Percentiles rank a stretch among this genome's conserved stretches.
phyloP scores from a whole-genome alignment of 1,140 invertebrate genomes.

The Phortica variegata region DNA sequence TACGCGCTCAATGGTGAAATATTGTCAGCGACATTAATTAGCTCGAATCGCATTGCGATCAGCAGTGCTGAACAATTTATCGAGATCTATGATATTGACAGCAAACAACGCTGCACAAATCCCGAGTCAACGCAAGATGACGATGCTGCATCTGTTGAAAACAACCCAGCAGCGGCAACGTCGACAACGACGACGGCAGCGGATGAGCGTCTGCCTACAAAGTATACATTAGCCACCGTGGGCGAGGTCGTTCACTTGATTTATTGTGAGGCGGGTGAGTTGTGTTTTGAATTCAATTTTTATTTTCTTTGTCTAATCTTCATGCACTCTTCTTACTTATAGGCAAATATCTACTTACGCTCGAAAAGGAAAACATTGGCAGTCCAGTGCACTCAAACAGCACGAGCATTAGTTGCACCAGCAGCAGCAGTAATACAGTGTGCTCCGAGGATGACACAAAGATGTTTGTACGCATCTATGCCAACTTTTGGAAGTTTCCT shows the following conservation, averaged over 20 bases:
- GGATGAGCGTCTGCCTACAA: slow-evolving; percentile 33
- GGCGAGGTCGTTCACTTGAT: slow-evolving; percentile 51
- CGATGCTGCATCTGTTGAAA: background rate
- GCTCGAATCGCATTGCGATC: slow-evolving; percentile 47
- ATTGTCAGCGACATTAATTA: slow-evolving; percentile 43
- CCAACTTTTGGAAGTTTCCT: slow-evolving; percentile 52
- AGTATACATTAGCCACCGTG: slow-evolving; percentile 45
- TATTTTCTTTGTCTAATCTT: background rate
- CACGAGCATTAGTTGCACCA: slow-evolving; percentile 50
- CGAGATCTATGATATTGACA: slow-evolving; percentile 50
- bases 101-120: slow-evolving; percentile 20
- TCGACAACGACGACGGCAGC: slow-evolving; percentile 5
- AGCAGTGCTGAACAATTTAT: slow-evolving; percentile 54
- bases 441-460: slow-evolving; percentile 49
- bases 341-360: slow-evolving; percentile 49
- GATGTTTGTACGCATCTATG: slow-evolving; percentile 55
- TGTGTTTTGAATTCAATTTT: background rate
- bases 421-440: slow-evolving; percentile 46
- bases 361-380: slow-evolving; percentile 48
- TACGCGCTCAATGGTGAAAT: slow-evolving; percentile 50
- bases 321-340: background rate
- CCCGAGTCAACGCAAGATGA: slow-evolving; percentile 6
- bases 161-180: background rate
- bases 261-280: slow-evolving; percentile 46
- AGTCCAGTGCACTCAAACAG: slow-evolving; percentile 46